Percentiles rank a stretch among this genome's conserved stretches.
Conservation (phyloP, 2,113 vertebrate species). For the Syngnathoides biaculeatus region DNA sequence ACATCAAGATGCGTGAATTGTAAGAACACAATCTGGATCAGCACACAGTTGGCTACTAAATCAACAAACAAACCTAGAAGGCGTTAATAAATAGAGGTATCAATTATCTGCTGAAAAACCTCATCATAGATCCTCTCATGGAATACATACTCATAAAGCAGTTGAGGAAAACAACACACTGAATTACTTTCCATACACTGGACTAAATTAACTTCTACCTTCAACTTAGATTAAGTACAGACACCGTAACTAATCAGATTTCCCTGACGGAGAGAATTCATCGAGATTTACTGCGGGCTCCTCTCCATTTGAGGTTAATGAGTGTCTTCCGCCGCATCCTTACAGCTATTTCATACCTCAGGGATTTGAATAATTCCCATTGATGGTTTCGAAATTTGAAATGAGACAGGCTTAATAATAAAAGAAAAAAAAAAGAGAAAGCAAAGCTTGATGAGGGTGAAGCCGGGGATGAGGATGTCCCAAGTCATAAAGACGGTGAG, state of each 20-base stretch:
- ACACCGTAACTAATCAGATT: constrained; percentile 66
- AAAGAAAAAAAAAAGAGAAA: constrained; percentile 34
- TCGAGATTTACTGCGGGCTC: constrained; percentile 58
- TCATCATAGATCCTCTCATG: not conserved
- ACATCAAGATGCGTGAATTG: too few species aligned
- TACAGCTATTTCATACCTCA: constrained; percentile 67
- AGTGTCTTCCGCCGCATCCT: constrained; percentile 65
- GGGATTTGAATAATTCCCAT: constrained; percentile 75
- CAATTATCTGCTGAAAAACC: not conserved
- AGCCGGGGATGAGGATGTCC: constrained; percentile 52
- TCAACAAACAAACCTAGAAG: not conserved
- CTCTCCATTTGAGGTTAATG: constrained; percentile 69
- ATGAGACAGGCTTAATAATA: constrained; percentile 71
- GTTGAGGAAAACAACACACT: constrained; percentile 10
- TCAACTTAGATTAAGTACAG: constrained; percentile 65
- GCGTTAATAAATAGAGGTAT: not conserved
- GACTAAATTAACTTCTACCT: constrained; percentile 63
- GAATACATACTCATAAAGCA: constrained; percentile 14
- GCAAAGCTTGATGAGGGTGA: constrained; percentile 57
- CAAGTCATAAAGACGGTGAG: constrained; percentile 49
- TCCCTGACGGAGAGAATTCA: constrained; percentile 52
- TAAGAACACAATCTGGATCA: not conserved
- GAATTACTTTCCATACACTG: constrained; percentile 24
- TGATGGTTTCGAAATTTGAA: constrained; percentile 71
- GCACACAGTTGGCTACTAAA: not conserved